Base-by-base conservation (phyloP, 2,888 invertebrate species). In the Phlogophora meticulosa region DNA sequence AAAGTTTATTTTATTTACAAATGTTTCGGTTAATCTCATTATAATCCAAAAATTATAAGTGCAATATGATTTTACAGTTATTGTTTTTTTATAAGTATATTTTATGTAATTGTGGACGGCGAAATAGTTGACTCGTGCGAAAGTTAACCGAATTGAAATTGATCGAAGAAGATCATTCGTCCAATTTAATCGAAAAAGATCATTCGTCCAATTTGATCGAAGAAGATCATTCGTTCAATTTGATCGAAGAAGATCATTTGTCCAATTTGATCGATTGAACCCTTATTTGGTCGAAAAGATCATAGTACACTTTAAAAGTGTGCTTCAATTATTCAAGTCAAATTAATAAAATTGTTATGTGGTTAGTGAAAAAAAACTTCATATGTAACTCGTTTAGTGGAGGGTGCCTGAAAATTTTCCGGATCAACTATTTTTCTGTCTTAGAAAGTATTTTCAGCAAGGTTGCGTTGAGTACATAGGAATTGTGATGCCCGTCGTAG, bases 401-500 rank as follows among this genome's bases (percentile, higher is more conserved):
- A 28, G 28, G 28, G 28, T 28, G 4, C 0, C 13, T n/a, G 5
- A 1, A 0, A 20, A 15, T 43, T 45, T 52, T 22, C 24, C 9
- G 17, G 63, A 45, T 78, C 58, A 56, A 61, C 58, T 52, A 36
- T 78, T 66, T 36, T 17, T 17, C 36, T 17, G 28, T 51, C 13
- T 9, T 1, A 38, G 48, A 53, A 58, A 2, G 13, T 57, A 59
- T 66, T 48, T 58, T 75, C 5, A 32, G 28, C 55, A 57, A 53
- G 56, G 28, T 74, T 69, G 28, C 49, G 32, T 62, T 70, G 55
- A 69, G 53, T 72, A 71, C 71, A 79, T 80, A 73, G 46, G 64
- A 72, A 78, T 76, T 90, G 88, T 88, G 89, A 90, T 90, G 88
- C 83, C 86, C 81, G 83, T 84, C 84, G 70, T 84, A 83, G 85